Conservation (phyloP, 2,888 invertebrate species). For the Seira sanloemensis region DNA sequence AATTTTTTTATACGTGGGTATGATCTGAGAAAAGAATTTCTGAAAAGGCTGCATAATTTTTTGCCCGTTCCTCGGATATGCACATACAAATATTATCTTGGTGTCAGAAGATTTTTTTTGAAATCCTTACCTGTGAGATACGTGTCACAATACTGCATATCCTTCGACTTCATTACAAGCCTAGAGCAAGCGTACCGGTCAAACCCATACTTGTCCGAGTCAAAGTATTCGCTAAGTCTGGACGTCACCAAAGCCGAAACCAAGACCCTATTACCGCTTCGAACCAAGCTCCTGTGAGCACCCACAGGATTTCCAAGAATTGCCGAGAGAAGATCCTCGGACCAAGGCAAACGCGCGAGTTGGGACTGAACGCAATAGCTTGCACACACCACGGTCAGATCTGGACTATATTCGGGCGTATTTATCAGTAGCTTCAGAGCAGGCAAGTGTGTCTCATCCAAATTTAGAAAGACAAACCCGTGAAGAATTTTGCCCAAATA, state of each 20-base stretch:
- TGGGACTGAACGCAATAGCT: not conserved
- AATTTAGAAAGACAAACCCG: not conserved
- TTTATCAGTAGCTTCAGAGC: not conserved
- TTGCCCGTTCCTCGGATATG: too few species aligned
- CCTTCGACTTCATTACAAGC: not conserved
- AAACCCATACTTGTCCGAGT: not conserved
- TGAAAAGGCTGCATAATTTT: too few species aligned
- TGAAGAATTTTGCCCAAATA: not conserved
- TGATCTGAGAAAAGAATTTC: too few species aligned
- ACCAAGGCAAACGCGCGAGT: not conserved
- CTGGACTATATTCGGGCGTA: not conserved
- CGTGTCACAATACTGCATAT: not conserved
- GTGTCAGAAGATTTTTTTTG: too few species aligned
- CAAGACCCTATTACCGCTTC: not conserved
- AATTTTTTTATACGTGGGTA: too few species aligned
- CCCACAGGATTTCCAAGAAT: not conserved
- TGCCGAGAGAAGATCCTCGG: not conserved
- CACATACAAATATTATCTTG: too few species aligned
- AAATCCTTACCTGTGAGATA: too few species aligned
- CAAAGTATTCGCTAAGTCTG: not conserved
- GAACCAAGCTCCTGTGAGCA: not conserved
- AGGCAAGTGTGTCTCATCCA: not conserved
- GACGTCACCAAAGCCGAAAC: not conserved
- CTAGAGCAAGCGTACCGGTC: not conserved
- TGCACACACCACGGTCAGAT: not conserved